phyloP scores from a whole-genome alignment of 2,797 vertebrate species.

The Gorsachius magnificus region DNA sequence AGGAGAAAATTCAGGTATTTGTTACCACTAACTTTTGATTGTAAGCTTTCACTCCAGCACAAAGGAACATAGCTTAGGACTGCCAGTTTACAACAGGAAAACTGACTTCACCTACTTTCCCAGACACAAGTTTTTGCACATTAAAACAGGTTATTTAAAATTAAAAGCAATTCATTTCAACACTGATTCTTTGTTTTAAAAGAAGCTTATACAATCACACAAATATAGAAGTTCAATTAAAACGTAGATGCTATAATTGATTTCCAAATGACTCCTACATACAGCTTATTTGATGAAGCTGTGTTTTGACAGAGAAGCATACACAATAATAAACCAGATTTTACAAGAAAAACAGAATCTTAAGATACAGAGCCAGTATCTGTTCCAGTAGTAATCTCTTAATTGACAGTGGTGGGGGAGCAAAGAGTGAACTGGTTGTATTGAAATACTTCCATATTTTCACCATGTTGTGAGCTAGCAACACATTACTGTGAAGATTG shows the following conservation, averaged over 20 bases:
- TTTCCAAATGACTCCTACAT: background rate
- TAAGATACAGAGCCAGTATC: background rate
- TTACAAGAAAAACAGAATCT: background rate
- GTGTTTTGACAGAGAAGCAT: background rate
- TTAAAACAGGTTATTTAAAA: background rate
- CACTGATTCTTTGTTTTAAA: background rate
- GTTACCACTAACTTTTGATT: background rate
- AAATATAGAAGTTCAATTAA: background rate
- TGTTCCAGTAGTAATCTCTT: background rate
- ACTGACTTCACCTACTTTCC: background rate
- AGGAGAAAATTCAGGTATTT: background rate
- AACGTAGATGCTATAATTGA: background rate
- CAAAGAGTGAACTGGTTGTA: background rate
- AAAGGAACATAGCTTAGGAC: background rate
- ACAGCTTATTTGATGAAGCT: background rate
- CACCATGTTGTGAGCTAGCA: background rate
- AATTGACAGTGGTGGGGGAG: rapidly evolving
- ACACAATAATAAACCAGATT: background rate
- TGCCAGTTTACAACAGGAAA: background rate
- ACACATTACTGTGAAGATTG: background rate
- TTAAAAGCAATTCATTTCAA: background rate
- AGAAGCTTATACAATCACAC: background rate
- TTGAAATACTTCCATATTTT: background rate
- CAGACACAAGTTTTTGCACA: background rate
- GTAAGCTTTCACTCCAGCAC: background rate